Evolutionary conservation across 2,113 vertebrate genomes (phyloP).

Genomic region (Telmatochromis brichardi): DNA sequence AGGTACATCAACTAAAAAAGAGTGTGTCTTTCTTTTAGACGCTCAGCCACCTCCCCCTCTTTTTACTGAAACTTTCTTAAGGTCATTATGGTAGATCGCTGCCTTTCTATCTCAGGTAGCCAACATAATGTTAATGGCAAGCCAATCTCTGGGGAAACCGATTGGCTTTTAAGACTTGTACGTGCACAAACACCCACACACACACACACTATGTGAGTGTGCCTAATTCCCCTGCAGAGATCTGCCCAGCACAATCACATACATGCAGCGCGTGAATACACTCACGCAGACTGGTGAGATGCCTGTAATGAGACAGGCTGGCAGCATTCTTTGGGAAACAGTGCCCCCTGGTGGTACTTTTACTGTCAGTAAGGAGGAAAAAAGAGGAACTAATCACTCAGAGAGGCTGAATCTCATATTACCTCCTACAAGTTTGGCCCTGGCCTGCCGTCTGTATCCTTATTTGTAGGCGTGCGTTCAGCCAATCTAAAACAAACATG

Average conservation of each 20-base stretch:
- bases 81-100: background rate
- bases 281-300: background rate
- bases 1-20: background rate
- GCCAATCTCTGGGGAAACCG: background rate
- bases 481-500: background rate
- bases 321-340: background rate
- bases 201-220: background rate
- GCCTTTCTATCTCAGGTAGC: background rate
- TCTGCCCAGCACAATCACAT: background rate
- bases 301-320: background rate
- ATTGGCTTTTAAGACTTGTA: background rate
- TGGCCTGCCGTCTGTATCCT: background rate
- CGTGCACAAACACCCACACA: background rate
- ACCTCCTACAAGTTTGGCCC: background rate
- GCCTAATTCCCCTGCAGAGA: background rate
- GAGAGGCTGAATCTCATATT: background rate
- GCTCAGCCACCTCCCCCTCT: background rate
- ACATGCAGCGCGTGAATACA: background rate
- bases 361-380: background rate
- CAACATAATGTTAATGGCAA: background rate
- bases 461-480: background rate
- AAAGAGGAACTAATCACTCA: background rate
- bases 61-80: background rate
- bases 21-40: background rate
- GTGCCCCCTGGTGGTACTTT: background rate